Evolutionary conservation across 2,797 vertebrate genomes (phyloP).

Genomic region (Thaleichthys pacificus): DNA sequence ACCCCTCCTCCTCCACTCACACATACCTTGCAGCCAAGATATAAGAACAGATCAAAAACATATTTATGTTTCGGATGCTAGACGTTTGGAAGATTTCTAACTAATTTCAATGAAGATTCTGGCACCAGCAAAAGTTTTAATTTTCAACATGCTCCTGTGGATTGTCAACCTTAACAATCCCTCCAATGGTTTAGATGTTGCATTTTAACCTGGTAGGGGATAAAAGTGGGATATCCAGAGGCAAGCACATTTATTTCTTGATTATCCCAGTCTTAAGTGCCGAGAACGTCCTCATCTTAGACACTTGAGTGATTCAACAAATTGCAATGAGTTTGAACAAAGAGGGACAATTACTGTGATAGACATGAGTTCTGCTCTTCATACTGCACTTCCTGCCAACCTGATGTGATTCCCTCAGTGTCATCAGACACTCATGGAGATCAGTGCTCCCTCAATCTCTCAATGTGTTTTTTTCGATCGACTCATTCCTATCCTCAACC

Average conservation of each 20-base stretch:
- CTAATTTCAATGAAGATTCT: conserved; percentile 47
- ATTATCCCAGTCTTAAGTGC: conserved; percentile 37
- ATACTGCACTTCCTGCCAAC: conserved; percentile 27
- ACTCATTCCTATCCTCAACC: conserved; percentile 23
- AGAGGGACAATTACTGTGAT: conserved; percentile 35
- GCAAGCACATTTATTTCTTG: conserved; percentile 55
- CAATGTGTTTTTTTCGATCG: conserved; percentile 28
- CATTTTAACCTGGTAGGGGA: conserved; percentile 41
- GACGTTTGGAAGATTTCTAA: conserved; percentile 11
- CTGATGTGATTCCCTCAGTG: conserved; percentile 37
- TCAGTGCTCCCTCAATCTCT: conserved; percentile 33
- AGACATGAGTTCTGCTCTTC: conserved; percentile 32
- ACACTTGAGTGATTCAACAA: conserved; percentile 36
- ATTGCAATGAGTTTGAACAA: conserved; percentile 41
- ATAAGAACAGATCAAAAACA: neutral
- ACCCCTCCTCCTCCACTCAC: neutral
- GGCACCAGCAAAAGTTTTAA: conserved; percentile 51
- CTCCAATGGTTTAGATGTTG: conserved; percentile 53
- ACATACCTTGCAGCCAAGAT: too few species aligned
- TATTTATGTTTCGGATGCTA: neutral
- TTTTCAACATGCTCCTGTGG: conserved; percentile 54
- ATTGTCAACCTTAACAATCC: conserved; percentile 59
- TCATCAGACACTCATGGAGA: conserved; percentile 33
- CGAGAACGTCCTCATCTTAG: conserved; percentile 45
- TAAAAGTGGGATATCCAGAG: conserved; percentile 36